Base-by-base conservation (phyloP, 2,888 invertebrate species). In the Agapetus fuscipes region DNA sequence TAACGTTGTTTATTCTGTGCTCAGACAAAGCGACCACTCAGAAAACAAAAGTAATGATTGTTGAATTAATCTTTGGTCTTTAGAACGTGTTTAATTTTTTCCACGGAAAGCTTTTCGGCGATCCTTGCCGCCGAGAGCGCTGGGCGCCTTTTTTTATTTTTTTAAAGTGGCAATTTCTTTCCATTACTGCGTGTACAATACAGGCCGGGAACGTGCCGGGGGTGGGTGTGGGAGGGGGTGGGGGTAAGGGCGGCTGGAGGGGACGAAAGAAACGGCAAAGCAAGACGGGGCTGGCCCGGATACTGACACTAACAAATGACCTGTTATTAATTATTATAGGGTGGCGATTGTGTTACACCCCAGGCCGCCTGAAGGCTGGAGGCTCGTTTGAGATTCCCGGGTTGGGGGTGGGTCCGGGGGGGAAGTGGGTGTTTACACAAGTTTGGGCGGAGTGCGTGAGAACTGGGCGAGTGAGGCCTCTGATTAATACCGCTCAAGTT, bases 261-360 rank as follows among this genome's bases (percentile, higher is more conserved):
- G 26, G 14, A 20, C 28, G 17, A 16, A 29, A 17, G 11, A 39
- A 27, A n/a, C 13, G 9, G 13, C 17, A 33, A 11, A 38, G 28
- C 31, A 26, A 31, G 38, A 29, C 28, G 38, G 30, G 20, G 30
- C 11, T 14, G 29, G 37, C 10, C 37, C 28, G 15, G 36, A 32
- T 30, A 28, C 31, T 44, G 43, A 43, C 41, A 39, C 31, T 52
- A 53, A 59, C 55, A 59, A 55, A 61, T 56, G 52, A 56, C 53
- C 54, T 50, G 53, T 50, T 56, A 58, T 59, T 58, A 57, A 60
- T 58, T 59, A 47, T 44, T 36, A 43, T 17, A 29, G 37, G 41
- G 37, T 37, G 40, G 43, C 34, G 37, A 40, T 43, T 39, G 33
- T 39, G 27, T 37, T 44, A 13, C 32, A 30, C 11, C 34, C 30